These are phyloP conservation scores for Smithornis capensis DNA, from an alignment of 2,113 vertebrate species.

Conservation along the genomic window DNA sequence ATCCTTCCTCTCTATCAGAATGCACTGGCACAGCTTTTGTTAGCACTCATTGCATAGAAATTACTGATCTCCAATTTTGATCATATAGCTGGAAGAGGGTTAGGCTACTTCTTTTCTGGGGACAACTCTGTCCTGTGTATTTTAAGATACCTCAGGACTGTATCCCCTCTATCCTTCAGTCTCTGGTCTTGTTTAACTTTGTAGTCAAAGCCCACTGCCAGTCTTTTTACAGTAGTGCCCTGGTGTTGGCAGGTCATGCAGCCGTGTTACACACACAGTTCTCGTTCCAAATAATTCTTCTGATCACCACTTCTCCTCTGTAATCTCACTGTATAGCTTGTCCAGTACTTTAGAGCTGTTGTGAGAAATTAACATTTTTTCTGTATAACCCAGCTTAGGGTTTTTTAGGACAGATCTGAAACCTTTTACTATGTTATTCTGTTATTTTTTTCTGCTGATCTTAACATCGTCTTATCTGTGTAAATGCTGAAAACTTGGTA, in stretches of 20 bases:
- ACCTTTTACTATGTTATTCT: constrained; percentile 1
- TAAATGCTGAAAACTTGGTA: constrained; percentile 41
- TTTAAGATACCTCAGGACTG: neutral
- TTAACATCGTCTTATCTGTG: constrained; percentile 42
- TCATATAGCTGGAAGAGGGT: neutral
- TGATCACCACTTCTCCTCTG: neutral
- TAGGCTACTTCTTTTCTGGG: neutral
- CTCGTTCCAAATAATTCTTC: neutral
- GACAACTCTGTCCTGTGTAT: neutral
- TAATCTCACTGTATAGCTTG: neutral
- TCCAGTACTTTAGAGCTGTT: neutral
- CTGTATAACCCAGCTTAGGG: neutral
- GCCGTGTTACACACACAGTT: neutral
- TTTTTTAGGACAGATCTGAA: neutral
- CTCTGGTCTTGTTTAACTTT: neutral
- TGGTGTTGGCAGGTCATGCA: neutral
- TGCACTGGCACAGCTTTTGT: neutral
- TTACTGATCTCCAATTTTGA: constrained; percentile 1
- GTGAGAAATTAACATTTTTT: neutral
- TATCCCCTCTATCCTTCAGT: neutral
- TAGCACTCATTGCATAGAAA: neutral
- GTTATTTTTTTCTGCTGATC: constrained; percentile 16
- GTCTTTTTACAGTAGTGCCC: neutral
- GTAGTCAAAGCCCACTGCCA: neutral
- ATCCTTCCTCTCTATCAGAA: neutral